Evolutionary conservation across 2,888 invertebrate species (phyloP).

Genomic region (Lochmaea crataegi): DNA sequence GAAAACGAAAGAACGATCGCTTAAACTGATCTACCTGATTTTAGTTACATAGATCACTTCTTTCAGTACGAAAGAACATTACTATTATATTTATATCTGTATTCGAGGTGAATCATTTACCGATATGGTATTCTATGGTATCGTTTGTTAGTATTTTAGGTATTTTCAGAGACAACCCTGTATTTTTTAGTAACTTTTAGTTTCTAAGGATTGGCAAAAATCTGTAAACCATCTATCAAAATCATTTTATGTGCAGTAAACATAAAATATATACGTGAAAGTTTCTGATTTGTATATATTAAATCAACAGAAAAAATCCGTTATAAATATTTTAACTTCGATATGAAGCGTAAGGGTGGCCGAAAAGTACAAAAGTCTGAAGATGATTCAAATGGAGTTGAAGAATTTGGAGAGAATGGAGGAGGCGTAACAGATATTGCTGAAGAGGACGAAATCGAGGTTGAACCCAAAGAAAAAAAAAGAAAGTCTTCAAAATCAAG

Average conservation of each 20-base stretch:
- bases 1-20: too few relatives aligned
- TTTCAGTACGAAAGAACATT: too few relatives aligned
- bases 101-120: too few relatives aligned
- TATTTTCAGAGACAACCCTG: too few relatives aligned
- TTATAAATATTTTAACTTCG: not conserved
- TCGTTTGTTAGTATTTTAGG: not conserved
- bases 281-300: too few relatives aligned
- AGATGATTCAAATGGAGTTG: constrained; percentile 41
- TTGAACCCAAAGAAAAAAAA: constrained; percentile 53
- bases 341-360: constrained; percentile 42
- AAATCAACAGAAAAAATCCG: too few relatives aligned
- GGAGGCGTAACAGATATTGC: constrained; percentile 48
- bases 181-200: constrained; percentile 5
- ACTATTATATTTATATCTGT: too few relatives aligned
- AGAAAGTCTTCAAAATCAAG: constrained; percentile 47
- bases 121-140: not conserved
- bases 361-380: constrained; percentile 38
- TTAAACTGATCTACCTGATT: too few relatives aligned
- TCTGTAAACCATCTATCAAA: constrained; percentile 11
- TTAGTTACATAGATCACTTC: too few relatives aligned
- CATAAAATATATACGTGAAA: not conserved
- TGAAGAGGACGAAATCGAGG: constrained; percentile 44
- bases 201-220: constrained; percentile 14
- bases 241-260: too few relatives aligned
- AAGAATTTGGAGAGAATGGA: constrained; percentile 44